phyloP scores from a whole-genome alignment of 2,888 invertebrate species.

The Drosophila putrida region DNA sequence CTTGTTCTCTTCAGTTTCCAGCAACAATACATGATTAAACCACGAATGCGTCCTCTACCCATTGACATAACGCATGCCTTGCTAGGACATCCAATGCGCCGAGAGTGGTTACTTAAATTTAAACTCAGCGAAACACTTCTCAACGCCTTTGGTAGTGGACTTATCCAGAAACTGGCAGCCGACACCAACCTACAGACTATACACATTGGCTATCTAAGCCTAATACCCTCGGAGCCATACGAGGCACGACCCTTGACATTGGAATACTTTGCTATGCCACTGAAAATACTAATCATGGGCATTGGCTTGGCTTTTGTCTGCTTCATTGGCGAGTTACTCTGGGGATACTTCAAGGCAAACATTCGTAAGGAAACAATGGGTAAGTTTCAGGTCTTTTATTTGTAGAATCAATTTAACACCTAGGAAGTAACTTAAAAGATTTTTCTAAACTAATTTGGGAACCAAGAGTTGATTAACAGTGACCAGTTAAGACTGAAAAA shows the following conservation, averaged over 20 bases:
- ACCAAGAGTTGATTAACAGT: too few species aligned
- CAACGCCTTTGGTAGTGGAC: slow-evolving; percentile 61
- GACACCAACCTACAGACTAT: slow-evolving; percentile 54
- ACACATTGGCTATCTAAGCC: slow-evolving; percentile 45
- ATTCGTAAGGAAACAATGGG: background rate
- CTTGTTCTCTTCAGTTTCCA: slow-evolving; percentile 47
- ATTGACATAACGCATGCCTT: slow-evolving; percentile 55
- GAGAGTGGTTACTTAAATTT: slow-evolving; percentile 54
- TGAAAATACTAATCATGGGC: slow-evolving; percentile 28
- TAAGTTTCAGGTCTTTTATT: slow-evolving; percentile 12
- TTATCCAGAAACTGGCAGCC: slow-evolving; percentile 52
- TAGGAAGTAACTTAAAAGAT: too few species aligned
- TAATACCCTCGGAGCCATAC: slow-evolving; percentile 46
- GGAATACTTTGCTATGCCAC: slow-evolving; percentile 54
- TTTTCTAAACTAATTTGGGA: too few species aligned
- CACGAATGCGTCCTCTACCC: slow-evolving; percentile 50
- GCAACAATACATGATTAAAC: slow-evolving; percentile 59
- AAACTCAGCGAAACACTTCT: slow-evolving; percentile 62
- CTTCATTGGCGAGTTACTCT: slow-evolving; percentile 36
- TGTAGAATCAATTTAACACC: too few species aligned
- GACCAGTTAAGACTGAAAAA: too few species aligned
- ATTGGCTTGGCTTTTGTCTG: slow-evolving; percentile 19
- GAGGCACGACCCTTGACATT: slow-evolving; percentile 43
- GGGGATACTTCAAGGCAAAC: background rate
- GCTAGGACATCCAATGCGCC: slow-evolving; percentile 64